These are phyloP conservation scores for Drosophila pectinifera DNA, from an alignment of 1,140 invertebrate species.

Conservation along the genomic window DNA sequence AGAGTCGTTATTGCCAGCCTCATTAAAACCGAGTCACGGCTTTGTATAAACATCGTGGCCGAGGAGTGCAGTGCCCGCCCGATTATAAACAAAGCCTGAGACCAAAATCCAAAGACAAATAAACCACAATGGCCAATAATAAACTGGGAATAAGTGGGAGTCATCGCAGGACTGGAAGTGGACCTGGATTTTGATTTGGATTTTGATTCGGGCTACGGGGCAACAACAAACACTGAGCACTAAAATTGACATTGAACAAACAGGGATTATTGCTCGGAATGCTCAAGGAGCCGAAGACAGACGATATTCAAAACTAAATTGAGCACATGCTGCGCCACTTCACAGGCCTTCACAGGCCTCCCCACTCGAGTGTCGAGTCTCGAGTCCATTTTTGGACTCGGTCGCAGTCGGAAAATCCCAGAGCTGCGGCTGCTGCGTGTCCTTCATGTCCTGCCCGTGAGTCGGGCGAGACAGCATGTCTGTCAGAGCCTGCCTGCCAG, in stretches of 20 bases:
- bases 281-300: slow-evolving; percentile 39
- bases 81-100: slow-evolving; percentile 67
- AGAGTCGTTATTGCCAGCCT: slow-evolving; percentile 12
- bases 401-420: slow-evolving; percentile 1
- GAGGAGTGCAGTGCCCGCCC: slow-evolving; percentile 15
- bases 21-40: slow-evolving; percentile 13
- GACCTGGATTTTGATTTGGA: not conserved
- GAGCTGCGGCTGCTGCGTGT: slow-evolving; percentile 17
- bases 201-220: not conserved
- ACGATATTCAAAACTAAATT: slow-evolving; percentile 69
- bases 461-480: slow-evolving; percentile 66
- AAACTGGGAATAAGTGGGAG: slow-evolving; percentile 50
- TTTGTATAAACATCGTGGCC: slow-evolving; percentile 50
- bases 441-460: slow-evolving; percentile 13
- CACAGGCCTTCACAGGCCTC: slow-evolving; percentile 24
- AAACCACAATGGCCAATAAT: slow-evolving; percentile 56
- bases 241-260: slow-evolving; percentile 77
- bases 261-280: slow-evolving; percentile 57
- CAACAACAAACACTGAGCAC: slow-evolving; percentile 31
- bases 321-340: slow-evolving; percentile 76
- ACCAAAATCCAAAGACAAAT: slow-evolving; percentile 61
- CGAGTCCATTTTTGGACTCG: slow-evolving; percentile 33
- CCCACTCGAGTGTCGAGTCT: slow-evolving; percentile 24
- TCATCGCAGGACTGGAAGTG: slow-evolving; percentile 5
- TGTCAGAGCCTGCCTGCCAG: slow-evolving; percentile 59